Percentiles rank a stretch among this genome's conserved stretches.
These are phyloP conservation scores for Cryptotis parvus DNA, from an alignment of 2,113 vertebrate species.

Conservation along the genomic window DNA sequence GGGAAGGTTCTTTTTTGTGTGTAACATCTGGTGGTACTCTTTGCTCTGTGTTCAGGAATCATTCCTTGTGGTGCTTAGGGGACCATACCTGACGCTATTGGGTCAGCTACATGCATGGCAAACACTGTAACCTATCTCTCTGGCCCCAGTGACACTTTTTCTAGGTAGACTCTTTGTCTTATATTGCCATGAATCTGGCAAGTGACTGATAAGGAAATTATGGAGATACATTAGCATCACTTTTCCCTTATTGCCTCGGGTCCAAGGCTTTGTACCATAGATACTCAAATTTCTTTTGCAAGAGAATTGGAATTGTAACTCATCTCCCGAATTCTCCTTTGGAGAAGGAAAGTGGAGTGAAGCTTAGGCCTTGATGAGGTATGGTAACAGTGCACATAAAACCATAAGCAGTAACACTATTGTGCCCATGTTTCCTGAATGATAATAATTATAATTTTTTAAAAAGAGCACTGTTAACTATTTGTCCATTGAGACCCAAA, in stretches of 20 bases:
- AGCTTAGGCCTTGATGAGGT: background rate
- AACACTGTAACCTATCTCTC: too few species aligned
- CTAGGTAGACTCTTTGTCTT: background rate
- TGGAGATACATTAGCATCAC: background rate
- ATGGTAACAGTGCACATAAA: too few species aligned
- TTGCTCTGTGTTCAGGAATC: background rate
- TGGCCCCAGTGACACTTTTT: background rate
- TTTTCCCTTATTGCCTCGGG: background rate
- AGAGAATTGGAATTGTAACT: background rate
- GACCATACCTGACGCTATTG: too few species aligned
- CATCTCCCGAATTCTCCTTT: background rate
- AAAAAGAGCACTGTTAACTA: background rate
- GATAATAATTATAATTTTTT: background rate
- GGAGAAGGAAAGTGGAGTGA: background rate
- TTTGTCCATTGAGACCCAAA: slow-evolving; percentile 19
- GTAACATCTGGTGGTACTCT: background rate
- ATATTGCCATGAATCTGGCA: background rate
- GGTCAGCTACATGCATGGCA: too few species aligned
- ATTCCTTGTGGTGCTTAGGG: background rate
- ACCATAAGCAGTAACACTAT: too few species aligned
- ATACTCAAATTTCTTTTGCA: background rate
- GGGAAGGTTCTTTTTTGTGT: too few species aligned
- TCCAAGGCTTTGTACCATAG: too few species aligned
- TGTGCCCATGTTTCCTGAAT: too few species aligned
- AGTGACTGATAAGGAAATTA: background rate